Conservation (phyloP, 2,113 vertebrate genomes). For the Myrmophylax atrothorax region DNA sequence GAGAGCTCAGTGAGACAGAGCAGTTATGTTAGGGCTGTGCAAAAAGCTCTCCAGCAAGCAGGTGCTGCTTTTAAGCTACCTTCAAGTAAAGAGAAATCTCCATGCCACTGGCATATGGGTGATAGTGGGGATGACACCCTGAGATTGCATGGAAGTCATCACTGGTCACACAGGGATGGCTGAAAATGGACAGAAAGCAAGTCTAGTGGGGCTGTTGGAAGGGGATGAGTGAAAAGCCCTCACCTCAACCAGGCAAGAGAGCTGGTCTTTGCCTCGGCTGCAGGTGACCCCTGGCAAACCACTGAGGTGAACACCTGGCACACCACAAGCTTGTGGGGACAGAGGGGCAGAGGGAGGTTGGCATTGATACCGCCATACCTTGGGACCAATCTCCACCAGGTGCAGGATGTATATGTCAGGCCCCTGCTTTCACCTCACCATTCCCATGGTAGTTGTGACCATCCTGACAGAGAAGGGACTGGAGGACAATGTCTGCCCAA, state of each 20-base stretch:
- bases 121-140: neutral
- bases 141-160: fast-evolving
- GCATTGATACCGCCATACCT: neutral
- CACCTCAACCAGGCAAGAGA: neutral
- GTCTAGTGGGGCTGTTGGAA: neutral
- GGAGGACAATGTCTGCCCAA: neutral
- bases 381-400: neutral
- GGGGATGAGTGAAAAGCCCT: neutral
- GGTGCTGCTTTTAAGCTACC: neutral
- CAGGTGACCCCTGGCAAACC: neutral
- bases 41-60: neutral
- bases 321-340: fast-evolving
- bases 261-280: neutral
- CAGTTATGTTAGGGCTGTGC: neutral
- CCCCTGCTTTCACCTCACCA: neutral
- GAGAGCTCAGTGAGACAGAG: neutral
- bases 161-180: fast-evolving
- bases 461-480: neutral
- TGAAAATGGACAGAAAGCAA: neutral
- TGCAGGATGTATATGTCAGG: neutral
- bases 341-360: neutral
- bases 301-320: neutral
- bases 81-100: neutral
- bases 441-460: neutral
- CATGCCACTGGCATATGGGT: neutral